Evolutionary conservation across 2,113 vertebrate genomes (phyloP).

Genomic region (Cynocephalus volans): DNA sequence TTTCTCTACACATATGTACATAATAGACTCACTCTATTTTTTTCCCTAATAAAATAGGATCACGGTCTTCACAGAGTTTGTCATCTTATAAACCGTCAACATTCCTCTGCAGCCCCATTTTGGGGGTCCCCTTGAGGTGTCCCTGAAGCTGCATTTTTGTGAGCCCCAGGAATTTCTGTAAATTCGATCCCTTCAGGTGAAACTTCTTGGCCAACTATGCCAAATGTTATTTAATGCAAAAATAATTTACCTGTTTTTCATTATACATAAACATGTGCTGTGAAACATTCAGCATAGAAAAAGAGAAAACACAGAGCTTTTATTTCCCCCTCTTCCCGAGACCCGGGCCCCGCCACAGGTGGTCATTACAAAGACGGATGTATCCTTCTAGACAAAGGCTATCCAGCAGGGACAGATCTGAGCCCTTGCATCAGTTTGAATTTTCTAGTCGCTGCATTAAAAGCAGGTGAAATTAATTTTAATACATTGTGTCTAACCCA

Average conservation of each 20-base stretch:
- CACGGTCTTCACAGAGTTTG: too few species aligned
- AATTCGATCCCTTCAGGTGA: not conserved
- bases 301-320: too few species aligned
- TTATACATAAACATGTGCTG: accelerated
- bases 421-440: too few species aligned
- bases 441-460: not conserved
- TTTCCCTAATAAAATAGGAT: not conserved
- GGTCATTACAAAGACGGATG: accelerated
- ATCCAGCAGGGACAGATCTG: accelerated
- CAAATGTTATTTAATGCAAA: not conserved
- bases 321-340: too few species aligned
- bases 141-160: not conserved
- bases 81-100: accelerated
- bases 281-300: not conserved
- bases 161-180: not conserved
- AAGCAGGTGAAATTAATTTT: too few species aligned
- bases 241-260: not conserved
- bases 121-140: not conserved
- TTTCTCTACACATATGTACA: accelerated
- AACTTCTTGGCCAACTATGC: not conserved
- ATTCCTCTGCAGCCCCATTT: not conserved
- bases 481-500: accelerated
- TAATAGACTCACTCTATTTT: not conserved
- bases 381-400: not conserved
- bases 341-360: too few species aligned